Conservation (phyloP, 1,140 invertebrate species). For the Heliconius hermathena region DNA sequence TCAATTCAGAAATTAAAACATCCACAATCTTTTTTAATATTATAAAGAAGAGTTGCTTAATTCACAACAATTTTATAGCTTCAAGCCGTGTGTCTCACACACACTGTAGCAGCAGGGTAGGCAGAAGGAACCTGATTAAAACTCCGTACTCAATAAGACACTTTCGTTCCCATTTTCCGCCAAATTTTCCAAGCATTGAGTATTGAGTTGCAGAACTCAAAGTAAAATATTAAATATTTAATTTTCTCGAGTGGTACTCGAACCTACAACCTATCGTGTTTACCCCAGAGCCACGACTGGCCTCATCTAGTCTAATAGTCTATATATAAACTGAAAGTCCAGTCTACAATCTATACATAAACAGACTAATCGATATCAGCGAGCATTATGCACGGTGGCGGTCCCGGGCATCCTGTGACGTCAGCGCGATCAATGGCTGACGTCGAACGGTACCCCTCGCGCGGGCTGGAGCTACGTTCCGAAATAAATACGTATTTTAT, state of each 20-base stretch:
- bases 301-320: too few relatives aligned
- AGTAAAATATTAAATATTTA: too few relatives aligned
- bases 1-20: too few relatives aligned
- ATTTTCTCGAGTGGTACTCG: too few relatives aligned
- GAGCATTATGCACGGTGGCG: constrained; percentile 2
- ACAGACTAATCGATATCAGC: neutral
- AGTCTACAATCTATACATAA: neutral
- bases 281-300: too few relatives aligned
- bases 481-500: neutral
- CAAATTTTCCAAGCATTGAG: too few relatives aligned
- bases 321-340: neutral
- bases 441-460: neutral
- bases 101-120: neutral
- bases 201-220: too few relatives aligned
- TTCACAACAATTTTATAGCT: neutral
- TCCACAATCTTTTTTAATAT: too few relatives aligned
- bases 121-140: neutral
- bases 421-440: constrained; percentile 11
- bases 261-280: too few relatives aligned
- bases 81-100: neutral
- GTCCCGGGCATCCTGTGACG: constrained; percentile 14
- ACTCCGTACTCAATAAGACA: neutral
- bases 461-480: neutral
- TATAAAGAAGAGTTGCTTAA: too few relatives aligned
- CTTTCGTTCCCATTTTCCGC: too few relatives aligned